Percentiles rank a stretch among this genome's conserved stretches.
Evolutionary conservation across 2,113 vertebrate species (phyloP).

Genomic region (Scopus umbretta): DNA sequence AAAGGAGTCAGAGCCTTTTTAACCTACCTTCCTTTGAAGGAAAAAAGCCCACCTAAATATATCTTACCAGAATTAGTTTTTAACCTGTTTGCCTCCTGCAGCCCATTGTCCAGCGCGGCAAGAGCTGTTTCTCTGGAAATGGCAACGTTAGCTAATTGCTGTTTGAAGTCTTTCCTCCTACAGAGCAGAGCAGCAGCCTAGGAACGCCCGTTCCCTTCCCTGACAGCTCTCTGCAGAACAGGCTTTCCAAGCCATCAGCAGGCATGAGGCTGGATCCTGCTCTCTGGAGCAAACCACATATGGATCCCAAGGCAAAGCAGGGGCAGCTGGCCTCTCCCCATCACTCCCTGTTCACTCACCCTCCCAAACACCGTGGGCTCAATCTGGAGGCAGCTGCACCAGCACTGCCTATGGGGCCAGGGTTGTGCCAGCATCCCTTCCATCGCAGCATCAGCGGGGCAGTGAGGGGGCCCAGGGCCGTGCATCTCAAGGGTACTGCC

Average conservation of each 20-base stretch:
- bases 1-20: not conserved
- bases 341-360: too few species aligned
- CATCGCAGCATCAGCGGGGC: not conserved
- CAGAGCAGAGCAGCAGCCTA: not conserved
- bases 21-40: not conserved
- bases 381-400: fast-evolving
- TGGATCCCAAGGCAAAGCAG: fast-evolving
- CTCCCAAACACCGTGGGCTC: not conserved
- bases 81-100: not conserved
- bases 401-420: not conserved
- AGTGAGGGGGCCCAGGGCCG: fast-evolving
- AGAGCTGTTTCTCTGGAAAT: not conserved
- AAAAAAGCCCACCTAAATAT: not conserved
- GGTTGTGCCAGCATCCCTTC: not conserved
- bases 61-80: conserved; percentile 17
- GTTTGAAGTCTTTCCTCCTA: not conserved
- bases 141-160: not conserved
- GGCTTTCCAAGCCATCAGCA: not conserved
- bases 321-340: too few species aligned
- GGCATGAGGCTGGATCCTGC: not conserved
- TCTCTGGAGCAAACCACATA: not conserved
- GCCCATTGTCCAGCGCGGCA: not conserved
- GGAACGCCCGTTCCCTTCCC: not conserved
- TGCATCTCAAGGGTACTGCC: fast-evolving
- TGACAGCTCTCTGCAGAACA: not conserved